Evolutionary conservation across 1,140 invertebrate genomes (phyloP).

Genomic region (Euwallacea similis): DNA sequence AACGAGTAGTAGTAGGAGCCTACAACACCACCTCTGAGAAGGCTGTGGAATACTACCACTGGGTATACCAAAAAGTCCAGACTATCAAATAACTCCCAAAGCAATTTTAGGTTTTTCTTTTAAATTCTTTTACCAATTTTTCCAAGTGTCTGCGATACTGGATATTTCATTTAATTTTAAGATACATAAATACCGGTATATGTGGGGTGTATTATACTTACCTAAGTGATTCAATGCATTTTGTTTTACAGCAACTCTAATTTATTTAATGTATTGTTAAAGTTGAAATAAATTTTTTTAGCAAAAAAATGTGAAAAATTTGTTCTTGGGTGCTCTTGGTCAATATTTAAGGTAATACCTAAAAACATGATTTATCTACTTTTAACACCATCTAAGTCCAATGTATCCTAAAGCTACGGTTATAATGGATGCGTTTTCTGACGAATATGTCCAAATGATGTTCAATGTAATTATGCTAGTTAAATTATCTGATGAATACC

Average conservation of each 20-base stretch:
- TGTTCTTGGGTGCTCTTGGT: too few relatives aligned
- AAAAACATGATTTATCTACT: too few relatives aligned
- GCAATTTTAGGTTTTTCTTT: conserved; percentile 22
- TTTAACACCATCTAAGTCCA: too few relatives aligned
- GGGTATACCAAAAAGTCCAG: conserved; percentile 71
- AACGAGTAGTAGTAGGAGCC: conserved; percentile 64
- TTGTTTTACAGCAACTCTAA: background rate
- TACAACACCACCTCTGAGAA: conserved; percentile 66
- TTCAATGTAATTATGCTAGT: too few relatives aligned
- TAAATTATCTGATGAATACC: too few relatives aligned
- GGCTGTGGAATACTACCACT: conserved; percentile 67
- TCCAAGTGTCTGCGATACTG: background rate
- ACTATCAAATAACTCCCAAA: conserved; percentile 47
- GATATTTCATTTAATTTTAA: background rate
- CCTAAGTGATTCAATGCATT: too few relatives aligned
- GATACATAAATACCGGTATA: background rate
- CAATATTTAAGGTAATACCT: too few relatives aligned
- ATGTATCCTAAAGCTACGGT: too few relatives aligned
- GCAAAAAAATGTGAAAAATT: too few relatives aligned
- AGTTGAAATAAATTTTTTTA: too few relatives aligned
- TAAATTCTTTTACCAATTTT: conserved; percentile 10
- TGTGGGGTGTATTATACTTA: background rate
- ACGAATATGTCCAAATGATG: too few relatives aligned
- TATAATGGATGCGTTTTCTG: too few relatives aligned
- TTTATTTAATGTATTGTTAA: background rate